Evolutionary conservation across 2,113 vertebrate genomes (phyloP), one percentile per base, ranked within the genome.

Genomic region (Fregetta grallaria): DNA sequence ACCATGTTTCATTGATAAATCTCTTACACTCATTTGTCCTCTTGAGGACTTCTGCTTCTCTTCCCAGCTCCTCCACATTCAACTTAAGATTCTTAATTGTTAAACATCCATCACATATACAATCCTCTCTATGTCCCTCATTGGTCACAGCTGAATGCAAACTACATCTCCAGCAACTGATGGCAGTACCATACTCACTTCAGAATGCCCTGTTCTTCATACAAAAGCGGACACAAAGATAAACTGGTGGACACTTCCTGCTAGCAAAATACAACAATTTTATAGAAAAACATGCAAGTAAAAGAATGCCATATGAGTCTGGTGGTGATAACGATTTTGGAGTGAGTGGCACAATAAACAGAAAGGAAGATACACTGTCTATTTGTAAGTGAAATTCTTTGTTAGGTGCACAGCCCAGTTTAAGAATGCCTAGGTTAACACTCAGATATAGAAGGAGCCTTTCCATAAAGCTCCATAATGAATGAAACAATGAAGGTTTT

Each of bases 61-160:
- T 93, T 77, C 19, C 44, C 63, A 90, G 18, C n/a, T 81, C 73
- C 84, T 86, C 75, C 62, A 76, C 26, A 67, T 83, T 68, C 63
- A 90, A 36, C 30, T 88, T 62, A 90, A 90, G 29, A 93, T 66
- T 94, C 36, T 84, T 88, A 92, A 79, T 86, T 88, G 77, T 66
- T 94, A 92, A 88, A 56, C 83, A 90, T 88, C 59, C 34, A 78
- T 88, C 74, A 93, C 11, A 50, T 23, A 36, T 44, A 36, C 29
- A 52, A 59, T 79, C 42, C 45, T 70, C 38, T 79, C n/a, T 75
- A 77, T 62, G 56, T 44, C 32, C 9, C 29, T 70, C 65, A 42
- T 58, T 87, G 84, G 79, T 94, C 83, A 76, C 26, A 79, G 47
- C n/a, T 55, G 29, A 91, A 61, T 70, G 40, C 49, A 83, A 86